phyloP scores from a whole-genome alignment of 2,888 invertebrate species.

The Dasysyrphus tricinctus region DNA sequence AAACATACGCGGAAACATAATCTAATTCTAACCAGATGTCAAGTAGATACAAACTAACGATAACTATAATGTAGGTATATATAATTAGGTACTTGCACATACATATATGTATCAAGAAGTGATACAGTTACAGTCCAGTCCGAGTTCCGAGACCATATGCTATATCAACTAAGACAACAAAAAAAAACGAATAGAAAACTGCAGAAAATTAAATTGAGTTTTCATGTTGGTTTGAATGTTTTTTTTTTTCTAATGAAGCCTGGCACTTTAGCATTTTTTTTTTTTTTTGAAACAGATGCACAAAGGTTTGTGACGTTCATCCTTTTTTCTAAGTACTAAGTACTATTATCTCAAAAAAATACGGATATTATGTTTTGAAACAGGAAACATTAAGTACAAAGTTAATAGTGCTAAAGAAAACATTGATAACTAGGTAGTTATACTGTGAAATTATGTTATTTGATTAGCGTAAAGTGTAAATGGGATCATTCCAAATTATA shows the following conservation, averaged over 20 bases:
- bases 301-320: too few species aligned
- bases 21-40: constrained; percentile 58
- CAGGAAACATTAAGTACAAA: too few species aligned
- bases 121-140: background rate
- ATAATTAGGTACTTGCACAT: background rate
- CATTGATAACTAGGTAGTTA: too few species aligned
- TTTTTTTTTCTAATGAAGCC: background rate
- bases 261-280: too few species aligned
- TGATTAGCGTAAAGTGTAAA: too few species aligned
- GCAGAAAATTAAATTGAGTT: constrained; percentile 19
- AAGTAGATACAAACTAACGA: constrained; percentile 47
- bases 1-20: background rate
- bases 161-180: constrained; percentile 1
- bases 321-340: too few species aligned
- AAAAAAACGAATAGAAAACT: constrained; percentile 15
- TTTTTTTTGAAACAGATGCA: too few species aligned
- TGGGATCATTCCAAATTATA: too few species aligned
- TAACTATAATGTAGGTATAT: background rate
- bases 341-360: too few species aligned
- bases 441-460: too few species aligned
- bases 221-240: constrained; percentile 2
- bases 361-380: too few species aligned
- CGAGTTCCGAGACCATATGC: background rate
- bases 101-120: background rate
- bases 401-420: too few species aligned